These are phyloP conservation scores for Gymnobelideus leadbeateri DNA, from an alignment of 2,113 vertebrate species.

Conservation along the genomic window DNA sequence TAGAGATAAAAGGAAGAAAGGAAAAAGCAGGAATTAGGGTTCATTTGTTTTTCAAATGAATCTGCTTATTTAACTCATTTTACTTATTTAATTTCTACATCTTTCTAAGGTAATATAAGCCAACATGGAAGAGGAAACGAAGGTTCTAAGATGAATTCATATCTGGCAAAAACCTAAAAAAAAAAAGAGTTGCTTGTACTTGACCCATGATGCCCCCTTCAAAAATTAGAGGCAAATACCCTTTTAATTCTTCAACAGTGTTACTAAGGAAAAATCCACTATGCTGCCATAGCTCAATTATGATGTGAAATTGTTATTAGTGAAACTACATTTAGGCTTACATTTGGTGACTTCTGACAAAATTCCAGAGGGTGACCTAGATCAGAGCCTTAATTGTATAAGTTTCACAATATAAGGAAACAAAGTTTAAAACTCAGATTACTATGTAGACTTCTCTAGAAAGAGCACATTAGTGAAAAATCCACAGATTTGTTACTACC, in stretches of 20 bases:
- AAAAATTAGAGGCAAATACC: background rate
- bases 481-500: background rate
- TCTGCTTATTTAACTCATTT: too few species aligned
- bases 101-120: slow-evolving; percentile 10
- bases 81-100: slow-evolving; percentile 11
- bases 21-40: background rate
- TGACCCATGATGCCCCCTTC: background rate
- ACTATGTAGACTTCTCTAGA: slow-evolving; percentile 22
- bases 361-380: slow-evolving; percentile 39
- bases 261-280: background rate
- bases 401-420: background rate
- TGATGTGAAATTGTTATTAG: slow-evolving; percentile 6
- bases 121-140: slow-evolving; percentile 6
- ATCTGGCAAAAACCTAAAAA: slow-evolving; percentile 23
- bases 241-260: background rate
- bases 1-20: slow-evolving; percentile 9
- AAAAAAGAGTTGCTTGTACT: background rate
- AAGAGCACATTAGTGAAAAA: background rate
- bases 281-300: background rate
- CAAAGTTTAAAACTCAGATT: background rate
- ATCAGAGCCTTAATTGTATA: background rate
- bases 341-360: slow-evolving; percentile 18
- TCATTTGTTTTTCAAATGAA: background rate
- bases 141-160: background rate
- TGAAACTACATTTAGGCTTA: slow-evolving; percentile 26